Conservation (phyloP, 2,888 invertebrate species). For the Agonum fuliginosum region DNA sequence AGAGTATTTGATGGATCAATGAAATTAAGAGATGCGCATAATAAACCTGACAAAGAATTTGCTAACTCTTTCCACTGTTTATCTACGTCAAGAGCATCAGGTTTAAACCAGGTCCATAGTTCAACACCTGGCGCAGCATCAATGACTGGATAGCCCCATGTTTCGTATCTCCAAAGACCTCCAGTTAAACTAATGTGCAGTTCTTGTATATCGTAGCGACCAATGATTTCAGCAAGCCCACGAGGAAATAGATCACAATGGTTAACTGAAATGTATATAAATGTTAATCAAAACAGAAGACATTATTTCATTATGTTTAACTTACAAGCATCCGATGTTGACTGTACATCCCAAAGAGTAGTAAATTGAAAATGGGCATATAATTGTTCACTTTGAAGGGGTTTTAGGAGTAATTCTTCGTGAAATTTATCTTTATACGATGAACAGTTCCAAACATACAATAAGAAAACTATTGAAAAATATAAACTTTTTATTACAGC, state of each 20-base stretch:
- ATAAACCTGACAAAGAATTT: slow-evolving; percentile 93
- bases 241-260: slow-evolving; percentile 93
- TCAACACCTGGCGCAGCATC: slow-evolving; percentile 96
- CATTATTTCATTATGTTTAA: slow-evolving; percentile 62
- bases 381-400: slow-evolving; percentile 87
- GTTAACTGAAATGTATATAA: slow-evolving; percentile 83
- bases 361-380: slow-evolving; percentile 95
- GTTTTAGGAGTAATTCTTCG: slow-evolving; percentile 93
- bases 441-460: slow-evolving; percentile 35
- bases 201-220: slow-evolving; percentile 89
- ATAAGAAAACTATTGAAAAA: slow-evolving; percentile 15
- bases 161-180: slow-evolving; percentile 94
- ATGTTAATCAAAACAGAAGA: no score
- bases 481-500: slow-evolving; percentile 5
- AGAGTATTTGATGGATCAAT: slow-evolving; percentile 90
- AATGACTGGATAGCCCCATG: slow-evolving; percentile 95
- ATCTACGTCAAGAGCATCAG: slow-evolving; percentile 82
- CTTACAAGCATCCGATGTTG: slow-evolving; percentile 78
- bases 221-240: slow-evolving; percentile 90
- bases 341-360: slow-evolving; percentile 82
- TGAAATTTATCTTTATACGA: slow-evolving; percentile 80
- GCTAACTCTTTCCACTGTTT: slow-evolving; percentile 91
- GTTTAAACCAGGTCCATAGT: slow-evolving; percentile 93
- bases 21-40: slow-evolving; percentile 97
- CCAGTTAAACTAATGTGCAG: slow-evolving; percentile 93